Percentiles rank a stretch among this genome's conserved stretches.
These are phyloP conservation scores for Otus sunia DNA, from an alignment of 2,113 vertebrate species.

Conservation along the genomic window DNA sequence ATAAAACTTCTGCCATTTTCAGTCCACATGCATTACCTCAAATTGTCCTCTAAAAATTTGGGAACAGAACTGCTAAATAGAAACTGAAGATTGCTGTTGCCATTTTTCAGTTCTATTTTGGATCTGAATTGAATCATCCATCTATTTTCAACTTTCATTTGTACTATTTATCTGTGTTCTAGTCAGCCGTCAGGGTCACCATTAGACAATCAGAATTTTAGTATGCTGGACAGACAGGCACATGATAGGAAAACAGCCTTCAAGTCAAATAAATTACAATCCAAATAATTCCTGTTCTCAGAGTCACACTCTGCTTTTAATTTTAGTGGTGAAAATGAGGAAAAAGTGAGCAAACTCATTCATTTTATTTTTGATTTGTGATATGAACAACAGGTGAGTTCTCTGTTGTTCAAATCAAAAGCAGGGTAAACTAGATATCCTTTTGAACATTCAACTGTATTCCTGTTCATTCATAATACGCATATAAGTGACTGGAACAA, in stretches of 20 bases:
- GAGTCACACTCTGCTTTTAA: not conserved
- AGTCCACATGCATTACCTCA: not conserved
- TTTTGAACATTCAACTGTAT: not conserved
- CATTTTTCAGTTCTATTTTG: not conserved
- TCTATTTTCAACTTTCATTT: not conserved
- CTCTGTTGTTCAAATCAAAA: not conserved
- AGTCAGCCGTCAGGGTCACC: not conserved
- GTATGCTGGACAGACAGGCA: not conserved
- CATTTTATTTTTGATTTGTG: not conserved
- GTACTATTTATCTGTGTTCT: not conserved
- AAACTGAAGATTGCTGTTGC: not conserved
- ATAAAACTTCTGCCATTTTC: conserved; percentile 9
- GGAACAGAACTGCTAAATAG: not conserved
- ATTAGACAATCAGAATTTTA: not conserved
- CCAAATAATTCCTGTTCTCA: not conserved
- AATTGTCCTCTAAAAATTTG: not conserved
- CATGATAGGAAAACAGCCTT: not conserved
- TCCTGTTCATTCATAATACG: not conserved
- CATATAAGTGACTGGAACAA: not conserved
- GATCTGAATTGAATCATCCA: not conserved
- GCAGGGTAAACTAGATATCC: not conserved
- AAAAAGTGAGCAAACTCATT: not conserved
- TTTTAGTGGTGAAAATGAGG: not conserved
- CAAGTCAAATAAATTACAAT: not conserved
- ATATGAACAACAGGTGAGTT: not conserved